Base-by-base conservation (phyloP, 2,888 invertebrate genomes). In the Cheilosia grossa region DNA sequence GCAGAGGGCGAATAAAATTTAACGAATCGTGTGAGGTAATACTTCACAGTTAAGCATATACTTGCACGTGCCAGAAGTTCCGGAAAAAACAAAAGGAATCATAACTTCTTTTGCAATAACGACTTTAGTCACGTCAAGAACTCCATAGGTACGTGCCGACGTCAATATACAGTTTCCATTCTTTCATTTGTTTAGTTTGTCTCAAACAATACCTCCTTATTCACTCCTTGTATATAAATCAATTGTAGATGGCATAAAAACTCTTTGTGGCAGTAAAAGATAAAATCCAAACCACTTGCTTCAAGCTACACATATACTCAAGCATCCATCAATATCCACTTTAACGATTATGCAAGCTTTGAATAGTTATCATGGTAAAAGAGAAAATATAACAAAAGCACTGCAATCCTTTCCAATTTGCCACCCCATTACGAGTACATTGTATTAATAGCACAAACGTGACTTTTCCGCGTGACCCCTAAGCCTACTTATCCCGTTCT, bases 391-490 rank as follows among this genome's bases (percentile, higher is more conserved):
- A 37, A 37, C 33, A 54, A 61, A 30, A 47, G 17, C 42, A 58
- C 17, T 64, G 3, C 7, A 5, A 51, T 33, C 63, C 30, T 49
- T 47, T 64, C 4, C 33, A 37, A 13, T 4, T 13, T 37, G 2
- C 10, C 37, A 37, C 33, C 33, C 49, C 64, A 54, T 42, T 21
- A 61, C 24, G n/a, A 4, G 33, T 19, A 56, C 37, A 37, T 64
- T 19, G n/a, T 33, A 44, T 59, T 58, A 66, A 21, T 13, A 30
- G n/a, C n/a, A 5, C 51, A 77, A 70, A 82, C 70, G 44, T 49
- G 61, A 78, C 67, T 63, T 63, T 42, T 78, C 6, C 61, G 78
- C 37, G 54, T 49, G 54, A 67, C 27, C 49, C 13, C 17, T 37
- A 19, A 13, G 33, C 61, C 24, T 27, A 49, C 21, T 59, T 53